Evolutionary conservation across 2,888 invertebrate species (phyloP), one percentile per base, ranked within the genome.

Genomic region (Cheilosia soror): DNA sequence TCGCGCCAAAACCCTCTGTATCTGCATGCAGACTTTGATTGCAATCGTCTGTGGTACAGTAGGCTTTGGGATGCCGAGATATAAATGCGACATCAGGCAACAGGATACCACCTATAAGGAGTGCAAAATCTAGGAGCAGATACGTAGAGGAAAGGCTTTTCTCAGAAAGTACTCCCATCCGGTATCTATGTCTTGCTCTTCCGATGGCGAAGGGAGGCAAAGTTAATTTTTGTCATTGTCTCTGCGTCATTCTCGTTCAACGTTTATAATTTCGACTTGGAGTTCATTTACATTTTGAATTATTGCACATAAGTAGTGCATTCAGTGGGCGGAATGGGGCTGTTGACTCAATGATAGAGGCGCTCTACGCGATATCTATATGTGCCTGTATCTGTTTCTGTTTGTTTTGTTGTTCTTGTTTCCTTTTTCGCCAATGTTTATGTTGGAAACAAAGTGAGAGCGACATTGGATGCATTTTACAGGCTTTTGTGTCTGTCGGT

Each of bases 251-350:
- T 42, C 37, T 37, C 15, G 25, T 44, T 51, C 60, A 31, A 47
- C n/a, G 65, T 58, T 73, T 53, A 60, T 76, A 63, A 68, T 63
- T 81, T 63, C 55, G 62, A 60, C 62, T 51, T 33, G 57, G 72
- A 85, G 85, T 77, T 85, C 76, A 76, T 85, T 85, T 85, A 81
- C 81, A 85, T 81, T 83, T 77, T 76, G 81, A 85, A 76, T 76
- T 80, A 80, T 84, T 75, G 71, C 60, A 76, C 60, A 75, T 65
- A 84, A 84, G 71, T 65, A 63, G 66, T 63, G 37, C 72, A 66
- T 58, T 69, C 40, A 63, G 73, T 66, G 73, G 73, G 78, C 33
- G 72, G 73, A 42, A 49, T 13, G 42, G 15, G 58, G 15, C 42
- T 57, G 68, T 76, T 58, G 69, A 57, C 63, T 65, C 20, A 58